Base-by-base conservation (phyloP, 2,797 vertebrate species). In the Trematomus bernacchii region DNA sequence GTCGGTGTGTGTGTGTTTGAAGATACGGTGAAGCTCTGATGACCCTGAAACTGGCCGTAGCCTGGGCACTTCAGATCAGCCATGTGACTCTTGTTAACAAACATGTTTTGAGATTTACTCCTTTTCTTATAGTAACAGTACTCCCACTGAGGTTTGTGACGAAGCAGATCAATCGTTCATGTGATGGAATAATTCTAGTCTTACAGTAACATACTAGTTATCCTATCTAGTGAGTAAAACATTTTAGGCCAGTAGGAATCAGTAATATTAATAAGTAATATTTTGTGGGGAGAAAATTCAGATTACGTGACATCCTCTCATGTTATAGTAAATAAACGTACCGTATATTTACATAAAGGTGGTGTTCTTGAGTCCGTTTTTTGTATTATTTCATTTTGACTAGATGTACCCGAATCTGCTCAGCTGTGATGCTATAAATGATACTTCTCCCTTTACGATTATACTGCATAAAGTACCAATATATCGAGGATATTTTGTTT, bases 11-110 rank as follows among this genome's bases (percentile, higher is more conserved):
- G 47, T 40, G 14, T 37, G 19, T n/a, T 15, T 42, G 52, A 73
- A 46, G 27, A 40, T 64, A 16, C 53, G 55, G 43, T 61, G 44
- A 18, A 21, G 50, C 47, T 64, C 48, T 73, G 72, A 54, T 27
- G 48, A 65, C 23, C 48, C 43, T n/a, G 19, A 40, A 64, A 19
- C 48, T 18, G 21, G 37, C 30, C 2, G 54, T 6, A 66, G 16
- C 21, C 48, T 60, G 21, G 16, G 7, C 12, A 2, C 8, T 8
- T 4, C 19, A 71, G 33, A 61, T 57, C 27, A 27, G 60, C 58
- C 6, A 27, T 15, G 13, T 4, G 7, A 3, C 10, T 27, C 16
- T 33, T 47, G 40, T 71, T 44, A 8, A 58, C 61, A 40, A 27
- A 44, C 44, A 10, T 43, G 27, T 53, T 33, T 19, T 53, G 19